Conservation (phyloP, 2,888 invertebrate genomes). For the Noctua janthina region DNA sequence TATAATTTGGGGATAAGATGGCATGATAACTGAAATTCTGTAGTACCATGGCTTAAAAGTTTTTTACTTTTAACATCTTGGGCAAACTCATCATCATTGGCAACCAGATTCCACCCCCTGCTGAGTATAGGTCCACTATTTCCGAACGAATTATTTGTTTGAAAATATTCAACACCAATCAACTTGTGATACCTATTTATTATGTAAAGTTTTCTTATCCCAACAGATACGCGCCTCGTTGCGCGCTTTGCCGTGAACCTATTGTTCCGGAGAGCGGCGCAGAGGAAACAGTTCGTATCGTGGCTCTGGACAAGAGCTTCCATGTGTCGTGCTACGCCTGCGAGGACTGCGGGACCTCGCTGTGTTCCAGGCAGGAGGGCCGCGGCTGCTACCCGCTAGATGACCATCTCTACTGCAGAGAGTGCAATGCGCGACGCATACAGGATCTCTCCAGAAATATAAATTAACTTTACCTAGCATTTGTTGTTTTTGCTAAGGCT, state of each 20-base stretch:
- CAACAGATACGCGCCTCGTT: constrained; percentile 96
- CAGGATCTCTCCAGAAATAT: constrained; percentile 95
- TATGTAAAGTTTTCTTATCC: background rate
- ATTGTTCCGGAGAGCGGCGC: constrained; percentile 99
- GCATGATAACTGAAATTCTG: background rate
- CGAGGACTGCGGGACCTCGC: constrained; percentile 97
- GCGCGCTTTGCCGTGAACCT: constrained; percentile 98
- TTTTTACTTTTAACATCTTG: background rate
- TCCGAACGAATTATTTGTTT: background rate
- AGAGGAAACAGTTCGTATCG: constrained; percentile 99
- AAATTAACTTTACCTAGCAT: constrained; percentile 70
- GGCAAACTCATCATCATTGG: background rate
- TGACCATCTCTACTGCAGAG: constrained; percentile 98
- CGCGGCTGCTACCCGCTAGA: constrained; percentile 99
- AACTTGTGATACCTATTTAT: background rate
- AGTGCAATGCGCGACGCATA: constrained; percentile 98
- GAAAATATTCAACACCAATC: background rate
- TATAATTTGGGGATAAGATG: background rate
- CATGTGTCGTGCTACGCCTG: constrained; percentile 98
- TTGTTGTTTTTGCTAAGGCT: background rate
- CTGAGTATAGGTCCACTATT: background rate
- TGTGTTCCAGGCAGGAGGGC: constrained; percentile 98
- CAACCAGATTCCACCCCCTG: background rate
- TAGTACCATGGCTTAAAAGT: background rate
- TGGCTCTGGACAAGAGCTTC: constrained; percentile 98